Evolutionary conservation across 2,888 invertebrate genomes (phyloP), one percentile per base, ranked within the genome.

Genomic region (Priocnemis perturbator): DNA sequence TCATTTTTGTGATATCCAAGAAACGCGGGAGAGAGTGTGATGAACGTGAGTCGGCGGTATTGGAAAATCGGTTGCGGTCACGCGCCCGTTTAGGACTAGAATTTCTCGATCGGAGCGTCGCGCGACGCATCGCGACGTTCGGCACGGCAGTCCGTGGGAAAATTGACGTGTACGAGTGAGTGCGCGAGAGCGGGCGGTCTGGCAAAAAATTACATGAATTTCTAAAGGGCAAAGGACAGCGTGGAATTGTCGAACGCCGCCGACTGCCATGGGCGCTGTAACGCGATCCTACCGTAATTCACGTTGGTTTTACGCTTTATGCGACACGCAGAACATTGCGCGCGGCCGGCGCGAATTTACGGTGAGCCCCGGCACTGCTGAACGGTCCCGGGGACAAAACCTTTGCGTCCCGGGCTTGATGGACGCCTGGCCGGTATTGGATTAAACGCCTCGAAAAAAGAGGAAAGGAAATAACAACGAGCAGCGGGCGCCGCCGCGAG

Each of bases 221-320:
- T 81, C 83, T 78, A 85, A 86, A 83, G 81, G 82, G 77, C 82
- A 83, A 87, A 85, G 83, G 85, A 87, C 85, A 84, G 82, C 50
- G 80, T 80, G 79, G 86, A 84, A 85, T 86, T 82, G 86, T 87
- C 85, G 86, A 86, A 86, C 81, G 79, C 71, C 71, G 72, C 71
- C 72, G 80, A 71, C 76, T 73, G 76, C 68, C 72, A 73, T 73
- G 79, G 81, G 83, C 79, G 79, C 77, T 85, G 89, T 86, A 88
- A 89, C 85, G 85, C 85, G 88, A 89, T 88, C 87, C 87, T 87
- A 87, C 86, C 87, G 88, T 88, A 89, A 89, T 88, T 89, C 89
- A 88, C 86, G 86, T 85, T 87, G 86, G 86, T 86, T 88, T 88
- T 86, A 86, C 87, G 85, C 87, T 88, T 87, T 88, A 88, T 87